A percentile compares a stretch with the other conserved stretches of the same genome.
Conservation (phyloP, 2,113 vertebrate genomes). For the Perca flavescens region DNA sequence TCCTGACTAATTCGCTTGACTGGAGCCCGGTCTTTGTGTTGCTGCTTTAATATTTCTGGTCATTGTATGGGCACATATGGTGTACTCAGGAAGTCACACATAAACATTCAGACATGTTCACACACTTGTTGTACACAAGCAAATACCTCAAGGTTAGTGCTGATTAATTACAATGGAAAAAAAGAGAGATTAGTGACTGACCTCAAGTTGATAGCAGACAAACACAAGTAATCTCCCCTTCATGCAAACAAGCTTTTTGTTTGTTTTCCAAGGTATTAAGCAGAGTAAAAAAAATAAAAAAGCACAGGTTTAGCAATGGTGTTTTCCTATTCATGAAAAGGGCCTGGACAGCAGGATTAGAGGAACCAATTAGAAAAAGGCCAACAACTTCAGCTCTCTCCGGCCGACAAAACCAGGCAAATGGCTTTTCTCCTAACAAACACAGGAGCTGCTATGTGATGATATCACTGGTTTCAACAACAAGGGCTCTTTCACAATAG, state of each 20-base stretch:
- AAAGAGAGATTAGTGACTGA: constrained; percentile 37
- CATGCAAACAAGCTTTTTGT: constrained; percentile 38
- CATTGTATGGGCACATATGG: too few species aligned
- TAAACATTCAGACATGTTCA: neutral
- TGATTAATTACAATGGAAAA: constrained; percentile 12
- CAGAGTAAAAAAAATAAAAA: neutral
- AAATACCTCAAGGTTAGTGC: constrained; percentile 35
- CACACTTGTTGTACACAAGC: neutral
- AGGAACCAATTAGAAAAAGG: constrained; percentile 53
- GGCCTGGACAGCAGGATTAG: constrained; percentile 53
- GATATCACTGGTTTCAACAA: constrained; percentile 22
- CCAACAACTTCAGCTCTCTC: constrained; percentile 9
- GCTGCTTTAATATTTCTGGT: too few species aligned
- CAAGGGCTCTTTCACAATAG: constrained; percentile 30
- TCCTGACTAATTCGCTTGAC: too few species aligned
- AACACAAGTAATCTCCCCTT: constrained; percentile 44
- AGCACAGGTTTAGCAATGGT: constrained; percentile 3
- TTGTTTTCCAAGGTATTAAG: constrained; percentile 34
- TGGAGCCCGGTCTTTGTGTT: too few species aligned
- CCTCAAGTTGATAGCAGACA: constrained; percentile 23
- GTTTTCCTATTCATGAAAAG: constrained; percentile 40
- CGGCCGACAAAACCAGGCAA: constrained; percentile 30
- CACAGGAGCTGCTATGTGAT: constrained; percentile 40
- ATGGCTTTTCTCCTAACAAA: neutral
- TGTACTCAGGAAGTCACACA: too few species aligned